Base-by-base conservation (phyloP, 2,888 invertebrate genomes). In the Archips crataeganus region DNA sequence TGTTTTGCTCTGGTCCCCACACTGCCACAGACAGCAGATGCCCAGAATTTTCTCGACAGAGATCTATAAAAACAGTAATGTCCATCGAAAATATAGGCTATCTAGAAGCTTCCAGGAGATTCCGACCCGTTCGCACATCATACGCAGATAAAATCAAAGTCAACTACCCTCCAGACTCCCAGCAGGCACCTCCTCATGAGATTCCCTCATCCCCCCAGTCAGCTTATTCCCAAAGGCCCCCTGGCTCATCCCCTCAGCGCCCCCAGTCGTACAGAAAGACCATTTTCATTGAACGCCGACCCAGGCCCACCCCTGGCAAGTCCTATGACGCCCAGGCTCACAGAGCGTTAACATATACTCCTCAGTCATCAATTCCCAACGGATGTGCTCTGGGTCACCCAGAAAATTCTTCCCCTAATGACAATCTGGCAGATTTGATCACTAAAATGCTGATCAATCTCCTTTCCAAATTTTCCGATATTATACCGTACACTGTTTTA, bases 401-500 rank as follows among this genome's bases (percentile, higher is more conserved):
- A 1, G n/a, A 15, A 5, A 3, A 15, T 11, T 3, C 5, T 0
- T 3, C 11, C 23, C 57, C 11, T 2, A 57, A 57, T 57, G 57
- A 57, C 5, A 57, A 57, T 32, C 32, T 57, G 32, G 57, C 3
- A 0, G 57, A 57, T 8, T 23, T 57, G 9, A 57, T 57, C 1
- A 4, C 57, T 11, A 2, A 57, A 57, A 57, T 57, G 57, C 3
- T 57, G 4, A 32, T 57, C 11, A 57, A 57, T 11, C 11, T 57
- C 1, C 34, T 57, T 3, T 57, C 57, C 0, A 34, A 57, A 2
- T 9, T 23, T 1, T 57, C 23, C 4, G 54, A 60, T 5, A 60
- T 36, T 3, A 60, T 60, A 60, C 60, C 60, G 36, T 60, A 60
- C 60, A 60, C 60, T 13, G 60, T 60, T n/a, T 11, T 60, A 13